Conservation (phyloP, 1,140 invertebrate genomes). For the Lepidurus arcticus region DNA sequence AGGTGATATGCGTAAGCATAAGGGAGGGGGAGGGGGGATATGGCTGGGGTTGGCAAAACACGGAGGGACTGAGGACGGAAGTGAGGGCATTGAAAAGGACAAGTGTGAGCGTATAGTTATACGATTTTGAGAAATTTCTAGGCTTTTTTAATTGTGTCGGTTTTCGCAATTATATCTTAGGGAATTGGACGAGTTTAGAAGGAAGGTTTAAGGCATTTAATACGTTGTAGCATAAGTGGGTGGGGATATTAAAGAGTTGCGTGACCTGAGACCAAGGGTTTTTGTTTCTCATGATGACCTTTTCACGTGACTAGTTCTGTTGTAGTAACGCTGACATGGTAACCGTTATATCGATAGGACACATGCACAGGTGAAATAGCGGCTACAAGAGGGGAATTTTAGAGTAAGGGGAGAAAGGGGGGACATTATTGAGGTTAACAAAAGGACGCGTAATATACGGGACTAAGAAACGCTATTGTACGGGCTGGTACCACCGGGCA, state of each 20-base stretch:
- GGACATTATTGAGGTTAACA: neutral
- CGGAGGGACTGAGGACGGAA: neutral
- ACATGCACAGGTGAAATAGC: neutral
- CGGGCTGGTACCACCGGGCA: neutral
- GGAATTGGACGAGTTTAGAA: too few species aligned
- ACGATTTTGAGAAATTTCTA: too few species aligned
- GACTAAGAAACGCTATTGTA: neutral
- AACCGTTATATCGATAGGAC: conserved; percentile 18
- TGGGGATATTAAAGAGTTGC: neutral
- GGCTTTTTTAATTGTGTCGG: too few species aligned
- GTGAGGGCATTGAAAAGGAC: neutral
- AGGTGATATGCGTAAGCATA: neutral
- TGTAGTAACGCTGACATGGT: conserved; percentile 21
- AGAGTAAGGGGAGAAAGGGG: neutral
- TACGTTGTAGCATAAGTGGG: neutral
- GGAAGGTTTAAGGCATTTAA: neutral
- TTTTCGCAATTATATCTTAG: too few species aligned
- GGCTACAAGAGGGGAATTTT: neutral
- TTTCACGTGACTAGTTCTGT: conserved; percentile 9
- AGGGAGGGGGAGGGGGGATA: neutral
- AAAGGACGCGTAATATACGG: neutral
- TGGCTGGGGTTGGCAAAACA: neutral
- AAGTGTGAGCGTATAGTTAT: too few species aligned
- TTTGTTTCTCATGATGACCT: neutral
- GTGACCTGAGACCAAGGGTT: neutral